A percentile compares a stretch with the other conserved stretches of the same genome.
Conservation (phyloP, 2,113 vertebrate species). For the Mixornis gularis region DNA sequence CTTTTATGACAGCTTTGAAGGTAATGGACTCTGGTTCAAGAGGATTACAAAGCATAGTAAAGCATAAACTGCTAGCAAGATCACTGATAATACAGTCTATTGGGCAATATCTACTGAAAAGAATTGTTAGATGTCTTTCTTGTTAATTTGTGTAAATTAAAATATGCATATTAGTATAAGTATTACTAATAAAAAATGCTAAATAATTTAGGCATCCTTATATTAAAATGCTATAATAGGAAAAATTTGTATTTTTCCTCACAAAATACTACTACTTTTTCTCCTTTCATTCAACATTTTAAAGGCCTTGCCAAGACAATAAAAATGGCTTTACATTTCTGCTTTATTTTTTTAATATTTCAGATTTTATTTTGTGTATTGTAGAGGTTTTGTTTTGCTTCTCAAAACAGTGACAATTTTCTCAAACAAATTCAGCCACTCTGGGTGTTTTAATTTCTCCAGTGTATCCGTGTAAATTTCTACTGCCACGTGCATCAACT, state of each 20-base stretch:
- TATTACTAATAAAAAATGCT: neutral
- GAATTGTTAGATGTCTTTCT: neutral
- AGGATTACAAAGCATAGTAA: neutral
- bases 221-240: neutral
- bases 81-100: neutral
- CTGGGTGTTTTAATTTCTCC: neutral
- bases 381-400: neutral
- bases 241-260: neutral
- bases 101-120: neutral
- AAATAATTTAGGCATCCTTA: neutral
- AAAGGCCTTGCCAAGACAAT: neutral
- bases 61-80: neutral
- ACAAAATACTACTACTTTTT: neutral
- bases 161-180: neutral
- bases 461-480: neutral
- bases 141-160: neutral
- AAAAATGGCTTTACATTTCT: neutral
- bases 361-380: neutral
- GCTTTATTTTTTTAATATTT: neutral
- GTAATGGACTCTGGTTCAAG: neutral
- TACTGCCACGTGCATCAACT: neutral
- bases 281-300: neutral
- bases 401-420: neutral
- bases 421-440: neutral
- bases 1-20: neutral